Evolutionary conservation across 2,113 vertebrate genomes (phyloP).

Genomic region (Microcebus tavaratra): DNA sequence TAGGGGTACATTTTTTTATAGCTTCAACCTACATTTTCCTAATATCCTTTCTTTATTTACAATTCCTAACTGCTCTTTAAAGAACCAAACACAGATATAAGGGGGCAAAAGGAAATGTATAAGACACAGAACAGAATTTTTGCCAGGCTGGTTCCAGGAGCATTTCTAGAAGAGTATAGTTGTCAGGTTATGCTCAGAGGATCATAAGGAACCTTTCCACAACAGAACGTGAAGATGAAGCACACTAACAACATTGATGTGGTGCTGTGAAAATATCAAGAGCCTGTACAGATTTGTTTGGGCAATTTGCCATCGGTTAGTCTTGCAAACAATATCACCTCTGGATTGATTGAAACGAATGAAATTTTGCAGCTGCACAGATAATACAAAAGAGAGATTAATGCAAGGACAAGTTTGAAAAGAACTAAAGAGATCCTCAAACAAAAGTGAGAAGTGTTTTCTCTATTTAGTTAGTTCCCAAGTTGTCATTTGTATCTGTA

Average conservation of each 20-base stretch:
- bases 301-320: neutral
- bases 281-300: neutral
- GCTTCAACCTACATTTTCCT: neutral
- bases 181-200: neutral
- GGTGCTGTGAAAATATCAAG: neutral
- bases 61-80: neutral
- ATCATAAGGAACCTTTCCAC: neutral
- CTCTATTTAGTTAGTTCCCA: neutral
- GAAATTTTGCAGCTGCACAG: neutral
- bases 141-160: neutral
- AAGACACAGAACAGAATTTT: neutral
- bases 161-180: neutral
- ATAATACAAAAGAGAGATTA: neutral
- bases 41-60: neutral
- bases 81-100: neutral
- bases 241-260: rapidly evolving
- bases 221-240: neutral
- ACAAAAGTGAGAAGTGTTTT: neutral
- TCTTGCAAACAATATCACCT: neutral
- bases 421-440: conserved; percentile 1
- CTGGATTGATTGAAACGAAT: neutral
- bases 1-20: neutral
- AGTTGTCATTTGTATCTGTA: neutral
- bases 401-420: neutral
- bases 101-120: neutral